Percentiles rank a stretch among this genome's conserved stretches.
phyloP scores from a whole-genome alignment of 2,113 vertebrate species.

The Puffinus mauretanicus region DNA sequence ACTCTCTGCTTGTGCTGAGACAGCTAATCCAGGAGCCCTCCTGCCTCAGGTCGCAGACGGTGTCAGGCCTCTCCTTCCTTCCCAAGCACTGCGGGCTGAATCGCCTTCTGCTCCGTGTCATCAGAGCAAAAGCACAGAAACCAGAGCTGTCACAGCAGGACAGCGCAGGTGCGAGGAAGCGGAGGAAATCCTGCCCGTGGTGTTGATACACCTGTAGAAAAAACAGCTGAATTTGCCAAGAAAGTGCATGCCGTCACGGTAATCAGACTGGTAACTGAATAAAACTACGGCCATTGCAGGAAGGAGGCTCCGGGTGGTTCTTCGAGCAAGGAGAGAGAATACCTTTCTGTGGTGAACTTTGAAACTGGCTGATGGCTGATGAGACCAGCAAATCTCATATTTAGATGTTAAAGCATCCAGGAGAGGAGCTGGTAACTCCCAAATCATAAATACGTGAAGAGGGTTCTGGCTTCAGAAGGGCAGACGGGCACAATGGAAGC shows the following conservation, averaged over 20 bases:
- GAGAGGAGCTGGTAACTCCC: neutral
- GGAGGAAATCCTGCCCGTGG: neutral
- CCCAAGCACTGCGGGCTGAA: neutral
- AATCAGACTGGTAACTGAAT: neutral
- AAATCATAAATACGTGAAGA: neutral
- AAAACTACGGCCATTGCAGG: neutral
- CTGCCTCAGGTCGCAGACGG: neutral
- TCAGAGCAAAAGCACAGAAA: neutral
- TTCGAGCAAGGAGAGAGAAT: neutral
- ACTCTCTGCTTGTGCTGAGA: neutral
- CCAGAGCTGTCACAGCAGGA: neutral
- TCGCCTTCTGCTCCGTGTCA: neutral
- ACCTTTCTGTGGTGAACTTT: neutral
- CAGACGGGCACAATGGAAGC: neutral
- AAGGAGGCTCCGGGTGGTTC: neutral
- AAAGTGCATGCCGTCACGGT: neutral
- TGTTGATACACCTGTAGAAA: neutral
- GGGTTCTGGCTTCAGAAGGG: neutral
- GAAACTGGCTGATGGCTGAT: neutral
- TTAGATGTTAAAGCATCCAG: neutral
- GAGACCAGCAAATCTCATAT: neutral
- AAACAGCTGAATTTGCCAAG: neutral
- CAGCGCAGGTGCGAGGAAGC: neutral
- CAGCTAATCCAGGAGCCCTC: neutral
- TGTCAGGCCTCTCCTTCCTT: neutral